These are phyloP conservation scores for Temnopleurus reevesii DNA, from an alignment of 53 echinoderm and acorn worm genomes.

Conservation along the genomic window DNA sequence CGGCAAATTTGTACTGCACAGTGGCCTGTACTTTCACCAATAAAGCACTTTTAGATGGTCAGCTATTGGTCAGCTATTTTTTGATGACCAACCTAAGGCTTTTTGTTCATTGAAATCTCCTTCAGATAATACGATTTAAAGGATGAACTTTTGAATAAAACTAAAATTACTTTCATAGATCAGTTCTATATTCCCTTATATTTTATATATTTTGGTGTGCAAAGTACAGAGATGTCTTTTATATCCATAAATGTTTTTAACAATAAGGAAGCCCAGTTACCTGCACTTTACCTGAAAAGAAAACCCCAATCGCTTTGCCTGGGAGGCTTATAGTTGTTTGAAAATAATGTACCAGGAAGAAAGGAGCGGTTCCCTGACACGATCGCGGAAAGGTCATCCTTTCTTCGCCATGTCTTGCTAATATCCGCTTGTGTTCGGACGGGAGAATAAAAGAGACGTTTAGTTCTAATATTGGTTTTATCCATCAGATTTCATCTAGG, in stretches of 20 bases:
- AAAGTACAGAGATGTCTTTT: too few species aligned
- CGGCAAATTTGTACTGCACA: too few species aligned
- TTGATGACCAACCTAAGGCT: too few species aligned
- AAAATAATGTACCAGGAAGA: constrained; percentile 23
- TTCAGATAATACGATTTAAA: too few species aligned
- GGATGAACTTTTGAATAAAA: too few species aligned
- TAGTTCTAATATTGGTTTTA: constrained; percentile 37
- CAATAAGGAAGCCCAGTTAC: background rate
- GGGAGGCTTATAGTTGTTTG: constrained; percentile 29
- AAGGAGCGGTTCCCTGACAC: constrained; percentile 24
- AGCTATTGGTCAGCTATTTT: too few species aligned
- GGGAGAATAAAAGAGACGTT: constrained; percentile 48
- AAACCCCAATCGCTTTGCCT: background rate
- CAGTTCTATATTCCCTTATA: too few species aligned
- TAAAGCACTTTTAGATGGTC: too few species aligned
- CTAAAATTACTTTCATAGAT: too few species aligned
- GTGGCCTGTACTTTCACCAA: too few species aligned
- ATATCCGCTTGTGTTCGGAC: constrained; percentile 37
- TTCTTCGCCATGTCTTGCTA: background rate
- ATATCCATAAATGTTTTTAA: constrained; percentile 10
- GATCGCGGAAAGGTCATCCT: constrained; percentile 40
- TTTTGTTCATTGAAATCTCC: too few species aligned
- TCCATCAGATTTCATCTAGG: constrained; percentile 9
- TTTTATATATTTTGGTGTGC: too few species aligned
- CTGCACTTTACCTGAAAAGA: constrained; percentile 26